Percentiles rank a stretch among this genome's conserved stretches.
These are phyloP conservation scores for Tokudaia tokunoshimensis DNA, from an alignment of 2,797 vertebrate species.

Conservation along the genomic window DNA sequence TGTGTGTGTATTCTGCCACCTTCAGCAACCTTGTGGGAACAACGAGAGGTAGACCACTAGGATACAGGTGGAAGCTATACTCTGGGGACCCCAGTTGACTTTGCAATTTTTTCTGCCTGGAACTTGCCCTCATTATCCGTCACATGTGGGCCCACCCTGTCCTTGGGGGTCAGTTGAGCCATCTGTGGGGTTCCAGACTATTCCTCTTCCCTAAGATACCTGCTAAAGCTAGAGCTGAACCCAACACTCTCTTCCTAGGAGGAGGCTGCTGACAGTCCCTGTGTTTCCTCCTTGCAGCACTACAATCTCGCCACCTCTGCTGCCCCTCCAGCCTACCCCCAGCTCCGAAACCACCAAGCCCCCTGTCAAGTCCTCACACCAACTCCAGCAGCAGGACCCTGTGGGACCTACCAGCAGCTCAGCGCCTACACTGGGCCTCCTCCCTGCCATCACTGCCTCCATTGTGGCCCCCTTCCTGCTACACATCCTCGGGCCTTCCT, in stretches of 20 bases:
- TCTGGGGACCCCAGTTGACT: background rate
- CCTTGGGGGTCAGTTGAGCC: background rate
- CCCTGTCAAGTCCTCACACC: conserved; percentile 91
- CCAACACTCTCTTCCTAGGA: background rate
- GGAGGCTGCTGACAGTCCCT: background rate
- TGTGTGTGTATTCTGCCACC: background rate
- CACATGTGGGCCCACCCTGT: background rate
- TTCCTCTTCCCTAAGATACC: background rate
- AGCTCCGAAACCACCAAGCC: conserved; percentile 93
- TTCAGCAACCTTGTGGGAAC: background rate
- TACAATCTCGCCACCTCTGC: conserved; percentile 90
- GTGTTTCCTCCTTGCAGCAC: conserved; percentile 87
- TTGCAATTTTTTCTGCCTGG: background rate
- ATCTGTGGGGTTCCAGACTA: background rate
- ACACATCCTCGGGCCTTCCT: conserved; percentile 86
- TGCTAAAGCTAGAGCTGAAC: background rate
- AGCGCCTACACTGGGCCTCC: conserved; percentile 2
- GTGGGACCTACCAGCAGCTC: conserved; percentile 79
- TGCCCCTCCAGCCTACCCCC: conserved; percentile 90
- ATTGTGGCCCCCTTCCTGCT: conserved; percentile 83
- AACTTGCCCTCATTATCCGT: background rate
- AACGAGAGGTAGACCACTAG: too few species aligned
- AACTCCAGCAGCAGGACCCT: conserved; percentile 85
- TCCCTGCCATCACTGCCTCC: conserved; percentile 54
- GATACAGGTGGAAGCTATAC: background rate